These are phyloP conservation scores for Leptonema lineaticorne DNA, from an alignment of 1,140 invertebrate species.

Conservation along the genomic window DNA sequence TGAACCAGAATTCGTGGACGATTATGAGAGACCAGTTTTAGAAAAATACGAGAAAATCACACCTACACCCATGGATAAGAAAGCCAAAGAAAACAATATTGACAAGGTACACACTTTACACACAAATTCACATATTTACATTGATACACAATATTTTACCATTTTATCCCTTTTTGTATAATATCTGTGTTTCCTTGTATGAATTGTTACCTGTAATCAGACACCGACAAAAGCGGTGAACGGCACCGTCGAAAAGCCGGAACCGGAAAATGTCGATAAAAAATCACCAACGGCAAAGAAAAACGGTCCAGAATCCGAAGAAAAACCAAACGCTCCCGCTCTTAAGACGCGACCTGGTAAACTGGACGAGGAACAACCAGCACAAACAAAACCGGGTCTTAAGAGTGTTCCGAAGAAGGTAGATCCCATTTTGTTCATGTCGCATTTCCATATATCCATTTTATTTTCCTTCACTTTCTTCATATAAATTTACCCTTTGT, in stretches of 20 bases:
- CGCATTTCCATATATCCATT: background rate
- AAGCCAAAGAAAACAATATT: slow-evolving; percentile 45
- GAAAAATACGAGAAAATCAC: slow-evolving; percentile 63
- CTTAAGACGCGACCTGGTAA: slow-evolving; percentile 24
- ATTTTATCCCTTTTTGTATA: background rate
- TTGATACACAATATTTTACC: background rate
- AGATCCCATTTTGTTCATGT: background rate
- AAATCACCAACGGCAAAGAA: slow-evolving; percentile 39
- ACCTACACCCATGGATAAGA: slow-evolving; percentile 53
- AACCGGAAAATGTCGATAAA: slow-evolving; percentile 26
- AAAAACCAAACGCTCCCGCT: slow-evolving; percentile 31
- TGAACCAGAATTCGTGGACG: slow-evolving; percentile 13
- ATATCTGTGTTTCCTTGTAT: background rate
- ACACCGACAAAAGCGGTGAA: slow-evolving; percentile 3
- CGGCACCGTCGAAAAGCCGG: slow-evolving; percentile 19
- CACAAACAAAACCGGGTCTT: slow-evolving; percentile 30
- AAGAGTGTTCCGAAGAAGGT: slow-evolving; percentile 35
- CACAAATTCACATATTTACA: background rate
- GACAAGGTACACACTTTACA: slow-evolving; percentile 41
- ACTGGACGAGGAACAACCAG: slow-evolving; percentile 23
- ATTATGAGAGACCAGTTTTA: slow-evolving; percentile 64
- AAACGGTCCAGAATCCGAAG: slow-evolving; percentile 42
- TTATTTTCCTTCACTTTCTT: background rate
- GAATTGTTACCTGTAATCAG: background rate
- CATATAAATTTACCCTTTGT: background rate